A percentile compares a stretch with the other conserved stretches of the same genome.
Conservation (phyloP, 2,797 vertebrate genomes). For the Tauraco hartlaubi region DNA sequence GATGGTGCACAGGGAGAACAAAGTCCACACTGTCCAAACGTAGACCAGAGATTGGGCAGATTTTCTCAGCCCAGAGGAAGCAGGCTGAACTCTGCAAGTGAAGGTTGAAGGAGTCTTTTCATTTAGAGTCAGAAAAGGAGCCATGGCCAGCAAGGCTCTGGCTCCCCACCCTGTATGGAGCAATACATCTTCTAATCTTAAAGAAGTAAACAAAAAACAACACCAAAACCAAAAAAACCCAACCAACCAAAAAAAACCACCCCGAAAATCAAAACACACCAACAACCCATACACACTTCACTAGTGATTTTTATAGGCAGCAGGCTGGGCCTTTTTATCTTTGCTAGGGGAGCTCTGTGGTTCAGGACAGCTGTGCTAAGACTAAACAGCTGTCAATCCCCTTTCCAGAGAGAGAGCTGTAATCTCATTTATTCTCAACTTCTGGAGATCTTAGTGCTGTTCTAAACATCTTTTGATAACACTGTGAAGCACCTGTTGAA, state of each 20-base stretch:
- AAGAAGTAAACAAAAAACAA: neutral
- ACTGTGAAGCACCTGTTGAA: neutral
- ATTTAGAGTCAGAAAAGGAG: neutral
- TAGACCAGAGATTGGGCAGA: neutral
- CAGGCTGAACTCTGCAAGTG: neutral
- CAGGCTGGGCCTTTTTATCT: neutral
- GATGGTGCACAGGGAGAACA: neutral
- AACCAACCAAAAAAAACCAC: neutral
- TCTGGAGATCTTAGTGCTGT: neutral
- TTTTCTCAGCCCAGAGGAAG: neutral
- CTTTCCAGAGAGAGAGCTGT: neutral
- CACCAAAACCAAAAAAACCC: neutral
- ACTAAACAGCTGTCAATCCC: neutral
- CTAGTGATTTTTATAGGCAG: neutral
- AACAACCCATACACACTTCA: neutral
- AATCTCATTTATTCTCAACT: neutral
- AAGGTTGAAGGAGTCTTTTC: neutral
- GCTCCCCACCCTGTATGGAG: neutral
- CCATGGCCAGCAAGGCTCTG: neutral
- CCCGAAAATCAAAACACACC: neutral
- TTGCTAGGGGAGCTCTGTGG: neutral
- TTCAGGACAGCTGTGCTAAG: neutral
- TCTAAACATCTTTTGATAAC: neutral
- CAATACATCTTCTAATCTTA: neutral
- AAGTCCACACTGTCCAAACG: neutral